Percentiles rank a stretch among this genome's conserved stretches.
phyloP scores from a whole-genome alignment of 2,888 invertebrate genomes.

The Scaptomyza reducta region DNA sequence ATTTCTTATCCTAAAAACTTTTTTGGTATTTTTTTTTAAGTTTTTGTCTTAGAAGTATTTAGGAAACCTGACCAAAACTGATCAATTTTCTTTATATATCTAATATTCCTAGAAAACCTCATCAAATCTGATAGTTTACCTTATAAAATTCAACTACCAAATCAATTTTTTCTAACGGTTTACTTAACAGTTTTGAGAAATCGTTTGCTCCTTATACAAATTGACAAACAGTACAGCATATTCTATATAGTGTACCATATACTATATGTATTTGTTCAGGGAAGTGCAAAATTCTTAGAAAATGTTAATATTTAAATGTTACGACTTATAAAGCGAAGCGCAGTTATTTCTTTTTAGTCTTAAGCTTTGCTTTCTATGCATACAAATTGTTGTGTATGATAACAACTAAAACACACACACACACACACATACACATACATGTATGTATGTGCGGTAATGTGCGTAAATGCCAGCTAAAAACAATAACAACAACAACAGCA shows the following conservation, averaged over 20 bases:
- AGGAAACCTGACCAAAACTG: no score
- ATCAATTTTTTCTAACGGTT: background rate
- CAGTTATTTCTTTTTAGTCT: conserved; percentile 21
- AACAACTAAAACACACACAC: conserved; percentile 32
- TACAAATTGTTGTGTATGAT: conserved; percentile 51
- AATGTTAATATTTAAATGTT: conserved; percentile 41
- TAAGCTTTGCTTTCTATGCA: conserved; percentile 51
- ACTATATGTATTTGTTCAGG: conserved; percentile 13
- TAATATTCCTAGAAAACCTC: no score
- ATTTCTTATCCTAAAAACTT: no score
- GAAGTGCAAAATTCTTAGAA: conserved; percentile 46
- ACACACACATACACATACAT: conserved; percentile 5
- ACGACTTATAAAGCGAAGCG: conserved; percentile 36
- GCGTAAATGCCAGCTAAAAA: conserved; percentile 42
- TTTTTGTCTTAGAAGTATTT: no score
- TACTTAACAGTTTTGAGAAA: background rate
- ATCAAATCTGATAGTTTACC: background rate
- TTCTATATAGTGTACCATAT: background rate
- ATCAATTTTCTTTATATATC: no score
- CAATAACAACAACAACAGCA: conserved; percentile 34
- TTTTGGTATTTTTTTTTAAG: no score
- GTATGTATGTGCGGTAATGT: conserved; percentile 27
- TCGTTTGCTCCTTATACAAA: background rate
- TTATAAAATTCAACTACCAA: background rate
- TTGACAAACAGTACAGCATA: background rate